These are phyloP conservation scores for Montipora sp. DNA, from an alignment of 64 coral and sea anemone genomes.

Conservation along the genomic window DNA sequence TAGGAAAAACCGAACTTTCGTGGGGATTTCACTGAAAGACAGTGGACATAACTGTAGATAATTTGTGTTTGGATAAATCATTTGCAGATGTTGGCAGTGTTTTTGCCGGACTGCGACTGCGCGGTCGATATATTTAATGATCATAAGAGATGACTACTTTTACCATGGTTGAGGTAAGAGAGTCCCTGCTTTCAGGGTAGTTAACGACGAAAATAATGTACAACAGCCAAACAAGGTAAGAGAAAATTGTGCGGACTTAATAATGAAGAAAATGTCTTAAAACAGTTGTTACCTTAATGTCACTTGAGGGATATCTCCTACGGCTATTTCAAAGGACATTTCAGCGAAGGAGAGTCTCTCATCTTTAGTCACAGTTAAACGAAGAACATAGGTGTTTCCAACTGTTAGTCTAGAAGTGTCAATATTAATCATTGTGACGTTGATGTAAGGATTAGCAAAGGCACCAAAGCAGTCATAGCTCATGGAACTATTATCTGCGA, in stretches of 20 bases:
- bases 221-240: too few species aligned
- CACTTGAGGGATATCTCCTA: slow-evolving; percentile 24
- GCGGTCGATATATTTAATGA: too few species aligned
- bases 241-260: background rate
- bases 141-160: too few species aligned
- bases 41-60: too few species aligned
- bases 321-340: slow-evolving; percentile 22
- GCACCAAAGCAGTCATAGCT: slow-evolving; percentile 3
- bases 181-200: too few species aligned
- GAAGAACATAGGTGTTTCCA: background rate
- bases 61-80: too few species aligned
- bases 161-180: too few species aligned
- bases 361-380: slow-evolving; percentile 11
- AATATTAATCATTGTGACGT: background rate
- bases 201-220: too few species aligned
- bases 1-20: too few species aligned
- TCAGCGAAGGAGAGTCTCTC: background rate
- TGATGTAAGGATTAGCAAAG: background rate
- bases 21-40: too few species aligned
- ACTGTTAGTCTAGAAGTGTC: background rate
- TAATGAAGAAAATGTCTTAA: background rate
- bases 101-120: too few species aligned
- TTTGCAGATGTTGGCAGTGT: too few species aligned
- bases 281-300: background rate
- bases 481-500: background rate